phyloP scores from a whole-genome alignment of 2,888 invertebrate genomes.

The Linnaemya vulpina region DNA sequence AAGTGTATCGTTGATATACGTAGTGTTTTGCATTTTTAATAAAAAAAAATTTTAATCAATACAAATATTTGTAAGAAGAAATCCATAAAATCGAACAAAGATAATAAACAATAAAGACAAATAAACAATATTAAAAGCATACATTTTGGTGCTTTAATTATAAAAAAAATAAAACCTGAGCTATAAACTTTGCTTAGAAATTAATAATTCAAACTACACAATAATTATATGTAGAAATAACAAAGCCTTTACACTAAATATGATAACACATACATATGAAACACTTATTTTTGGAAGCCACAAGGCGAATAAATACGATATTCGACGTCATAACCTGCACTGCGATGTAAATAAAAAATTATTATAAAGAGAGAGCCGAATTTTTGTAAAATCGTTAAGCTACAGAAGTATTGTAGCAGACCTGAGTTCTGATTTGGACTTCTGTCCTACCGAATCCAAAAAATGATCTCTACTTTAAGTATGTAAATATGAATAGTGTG shows the following conservation, averaged over 20 bases:
- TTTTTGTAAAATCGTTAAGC: no score
- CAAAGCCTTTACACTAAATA: background rate
- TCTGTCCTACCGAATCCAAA: no score
- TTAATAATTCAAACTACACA: background rate
- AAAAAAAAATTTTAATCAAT: background rate
- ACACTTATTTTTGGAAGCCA: no score
- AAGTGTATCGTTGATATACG: background rate
- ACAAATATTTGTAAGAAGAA: background rate
- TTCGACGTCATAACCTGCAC: no score
- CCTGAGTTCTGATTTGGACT: no score
- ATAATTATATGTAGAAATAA: background rate
- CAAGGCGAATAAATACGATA: no score
- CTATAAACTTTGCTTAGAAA: background rate
- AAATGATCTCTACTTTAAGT: no score
- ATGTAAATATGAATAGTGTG: no score
- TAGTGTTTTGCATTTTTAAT: background rate
- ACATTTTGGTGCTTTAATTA: background rate
- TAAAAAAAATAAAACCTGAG: background rate
- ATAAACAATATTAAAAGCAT: background rate
- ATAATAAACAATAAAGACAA: background rate
- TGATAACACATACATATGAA: background rate
- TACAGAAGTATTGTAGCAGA: no score
- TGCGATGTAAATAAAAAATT: no score
- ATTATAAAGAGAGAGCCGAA: no score
- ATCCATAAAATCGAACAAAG: background rate